These are phyloP conservation scores for Ambastaia sidthimunki DNA, from an alignment of 2,797 vertebrate species.

Conservation along the genomic window DNA sequence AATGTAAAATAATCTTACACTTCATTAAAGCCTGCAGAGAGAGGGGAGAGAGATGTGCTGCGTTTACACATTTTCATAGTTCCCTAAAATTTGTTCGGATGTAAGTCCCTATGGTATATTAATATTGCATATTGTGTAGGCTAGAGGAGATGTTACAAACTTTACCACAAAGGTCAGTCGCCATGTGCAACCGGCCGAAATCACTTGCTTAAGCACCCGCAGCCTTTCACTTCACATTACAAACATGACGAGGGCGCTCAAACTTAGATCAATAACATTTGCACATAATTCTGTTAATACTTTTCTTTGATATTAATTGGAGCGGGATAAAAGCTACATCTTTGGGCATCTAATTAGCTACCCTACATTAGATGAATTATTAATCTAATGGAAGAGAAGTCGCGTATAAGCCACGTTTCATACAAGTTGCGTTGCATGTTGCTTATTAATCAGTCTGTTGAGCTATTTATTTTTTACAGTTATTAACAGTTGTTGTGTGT, in stretches of 20 bases:
- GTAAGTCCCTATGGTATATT: conserved; percentile 18
- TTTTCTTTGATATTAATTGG: conserved; percentile 9
- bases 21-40: conserved; percentile 16
- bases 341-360: conserved; percentile 27
- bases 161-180: conserved; percentile 15
- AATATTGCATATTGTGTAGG: conserved; percentile 38
- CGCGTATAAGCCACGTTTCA: background rate
- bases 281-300: background rate
- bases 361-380: conserved; percentile 27
- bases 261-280: conserved; percentile 7
- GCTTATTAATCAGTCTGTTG: background rate
- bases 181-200: background rate
- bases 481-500: background rate
- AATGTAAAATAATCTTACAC: conserved; percentile 18
- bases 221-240: background rate
- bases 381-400: conserved; percentile 6
- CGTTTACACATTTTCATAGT: conserved; percentile 31
- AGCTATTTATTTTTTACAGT: background rate
- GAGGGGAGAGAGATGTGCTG: conserved; percentile 21
- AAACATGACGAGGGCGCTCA: background rate
- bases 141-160: conserved; percentile 17
- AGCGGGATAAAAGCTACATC: background rate
- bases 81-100: conserved; percentile 2
- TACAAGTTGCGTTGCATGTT: background rate
- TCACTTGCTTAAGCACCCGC: background rate